These are phyloP conservation scores for Leucophenga varia DNA, from an alignment of 1,140 invertebrate genomes.

Conservation along the genomic window DNA sequence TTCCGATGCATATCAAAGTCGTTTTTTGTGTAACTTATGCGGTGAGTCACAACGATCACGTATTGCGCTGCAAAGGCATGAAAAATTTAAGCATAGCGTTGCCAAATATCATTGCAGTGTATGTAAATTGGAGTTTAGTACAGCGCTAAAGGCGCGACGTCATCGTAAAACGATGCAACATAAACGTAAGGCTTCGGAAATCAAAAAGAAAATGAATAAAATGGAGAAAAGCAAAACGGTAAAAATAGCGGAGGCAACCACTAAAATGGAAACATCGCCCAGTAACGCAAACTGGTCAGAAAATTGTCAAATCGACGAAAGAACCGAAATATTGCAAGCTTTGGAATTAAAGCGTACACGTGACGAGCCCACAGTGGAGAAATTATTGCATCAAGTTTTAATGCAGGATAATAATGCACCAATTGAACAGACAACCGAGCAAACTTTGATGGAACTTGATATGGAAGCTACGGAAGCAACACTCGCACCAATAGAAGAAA, in stretches of 20 bases:
- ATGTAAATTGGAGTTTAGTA: conserved; percentile 66
- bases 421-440: too few relatives aligned
- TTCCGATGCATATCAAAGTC: conserved; percentile 67
- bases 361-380: too few relatives aligned
- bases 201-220: background rate
- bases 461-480: too few relatives aligned
- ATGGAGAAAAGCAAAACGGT: background rate
- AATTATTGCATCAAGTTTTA: too few relatives aligned
- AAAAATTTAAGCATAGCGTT: conserved; percentile 60
- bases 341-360: too few relatives aligned
- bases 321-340: too few relatives aligned
- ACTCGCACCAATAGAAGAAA: too few relatives aligned
- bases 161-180: conserved; percentile 69
- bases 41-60: conserved; percentile 62
- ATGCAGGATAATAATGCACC: too few relatives aligned
- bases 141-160: conserved; percentile 63
- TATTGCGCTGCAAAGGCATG: conserved; percentile 68
- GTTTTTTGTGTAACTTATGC: conserved; percentile 64
- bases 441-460: too few relatives aligned
- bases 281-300: too few relatives aligned
- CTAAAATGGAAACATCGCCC: background rate
- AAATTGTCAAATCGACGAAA: too few relatives aligned
- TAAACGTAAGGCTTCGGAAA: conserved; percentile 17
- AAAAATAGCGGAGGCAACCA: background rate
- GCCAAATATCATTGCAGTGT: conserved; percentile 67